Base-by-base conservation (phyloP, 92 coral and sea anemone species). In the Phenganax marumi region DNA sequence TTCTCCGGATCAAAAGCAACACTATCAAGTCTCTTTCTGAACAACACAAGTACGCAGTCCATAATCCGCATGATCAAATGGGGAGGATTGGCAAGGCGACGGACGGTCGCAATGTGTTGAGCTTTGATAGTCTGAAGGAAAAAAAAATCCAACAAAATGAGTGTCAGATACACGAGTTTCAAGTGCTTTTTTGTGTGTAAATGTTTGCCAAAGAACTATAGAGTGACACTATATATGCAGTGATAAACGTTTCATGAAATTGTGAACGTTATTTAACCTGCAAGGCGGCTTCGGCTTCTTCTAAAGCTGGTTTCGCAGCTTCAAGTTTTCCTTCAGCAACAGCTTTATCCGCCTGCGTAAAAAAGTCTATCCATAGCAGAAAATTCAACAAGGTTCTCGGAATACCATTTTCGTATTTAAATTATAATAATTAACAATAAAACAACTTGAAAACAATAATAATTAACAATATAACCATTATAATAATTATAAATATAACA, bases 11-110 rank as follows among this genome's bases (percentile, higher is more conserved):
- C 98, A 84, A 72, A 92, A 75, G 80, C 89, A 24, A 92, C 97
- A 1, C 90, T 69, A 74, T 94, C 97, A 6, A 87, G 64, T 51
- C 62, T 92, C 92, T 90, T 92, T 26, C 87, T 78, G 68, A 94
- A 84, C 87, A 94, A 75, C 25, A 94, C 53, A 77, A 92, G 68
- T 10, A 94, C 98, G 55, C 95, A 87, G 93, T 94, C 98, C 98
- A 94, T 94, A 81, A 94, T 94, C 70, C 98, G 91, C 97, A 90
- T 94, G 89, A 94, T 94, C 68, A 94, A 89, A 76, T 94, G 98
- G 0, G 98, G 98, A 22, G 98, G 98, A 71, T 92, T 94, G 54
- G 92, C 90, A 0, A 94, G 91, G 85, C 93, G 93, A 12, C 98
- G 97, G 55, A 94, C 98, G 2, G 98, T 91, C n/a, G 98, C 86